Conservation (phyloP, 2,888 invertebrate genomes). For the Cerceris rybyensis region DNA sequence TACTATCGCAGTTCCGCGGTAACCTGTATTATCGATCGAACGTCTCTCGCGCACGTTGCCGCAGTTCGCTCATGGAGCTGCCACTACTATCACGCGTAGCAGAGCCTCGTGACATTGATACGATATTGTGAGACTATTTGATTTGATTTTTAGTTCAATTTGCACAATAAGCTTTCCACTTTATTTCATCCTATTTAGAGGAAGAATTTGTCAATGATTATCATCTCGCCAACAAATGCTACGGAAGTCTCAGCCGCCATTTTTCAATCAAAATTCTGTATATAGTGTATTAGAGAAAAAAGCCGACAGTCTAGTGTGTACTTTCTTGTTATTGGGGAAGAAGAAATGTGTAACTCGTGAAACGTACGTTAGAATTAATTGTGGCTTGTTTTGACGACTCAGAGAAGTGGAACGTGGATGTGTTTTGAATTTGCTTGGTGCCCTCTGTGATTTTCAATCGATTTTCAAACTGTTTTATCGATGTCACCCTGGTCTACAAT, state of each 20-base stretch:
- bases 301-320: background rate
- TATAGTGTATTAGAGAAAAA: conserved; percentile 16
- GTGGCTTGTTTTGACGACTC: background rate
- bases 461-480: conserved; percentile 49
- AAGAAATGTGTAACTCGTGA: background rate
- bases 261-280: conserved; percentile 40
- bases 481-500: conserved; percentile 11
- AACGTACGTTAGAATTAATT: background rate
- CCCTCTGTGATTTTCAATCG: conserved; percentile 13
- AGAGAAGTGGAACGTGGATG: background rate
- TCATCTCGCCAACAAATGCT: background rate
- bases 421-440: background rate
- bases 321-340: conserved; percentile 1
- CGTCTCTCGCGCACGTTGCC: conserved; percentile 53
- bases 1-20: conserved; percentile 41
- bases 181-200: background rate
- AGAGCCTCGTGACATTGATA: conserved; percentile 19
- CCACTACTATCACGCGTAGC: conserved; percentile 16
- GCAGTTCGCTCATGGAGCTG: conserved; percentile 56
- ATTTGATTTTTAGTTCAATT: conserved; percentile 10
- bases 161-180: background rate
- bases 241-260: conserved; percentile 37
- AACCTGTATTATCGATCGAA: conserved; percentile 67
- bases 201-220: background rate
- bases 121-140: conserved; percentile 8